Conservation (phyloP, 2,113 vertebrate species). For the Gadus macrocephalus region DNA sequence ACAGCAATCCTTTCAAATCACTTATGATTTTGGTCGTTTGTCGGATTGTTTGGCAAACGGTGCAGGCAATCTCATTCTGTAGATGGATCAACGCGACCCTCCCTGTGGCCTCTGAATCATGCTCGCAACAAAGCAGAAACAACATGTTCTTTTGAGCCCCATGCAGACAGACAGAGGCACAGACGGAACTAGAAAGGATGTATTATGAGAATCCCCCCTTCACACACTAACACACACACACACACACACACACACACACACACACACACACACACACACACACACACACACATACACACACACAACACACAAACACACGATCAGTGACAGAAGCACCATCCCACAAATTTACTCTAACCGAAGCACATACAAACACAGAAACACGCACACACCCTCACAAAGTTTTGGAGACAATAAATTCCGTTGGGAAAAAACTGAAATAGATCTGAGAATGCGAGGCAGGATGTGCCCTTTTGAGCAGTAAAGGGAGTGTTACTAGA, state of each 20-base stretch:
- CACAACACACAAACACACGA: slow-evolving; percentile 3
- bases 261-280: no score
- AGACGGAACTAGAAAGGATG: background rate
- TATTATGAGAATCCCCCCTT: background rate
- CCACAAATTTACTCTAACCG: background rate
- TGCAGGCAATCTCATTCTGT: slow-evolving; percentile 58
- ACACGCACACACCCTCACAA: no score
- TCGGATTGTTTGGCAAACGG: slow-evolving; percentile 40
- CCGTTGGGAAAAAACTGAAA: slow-evolving; percentile 33
- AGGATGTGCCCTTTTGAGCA: slow-evolving; percentile 43
- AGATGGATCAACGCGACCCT: slow-evolving; percentile 52
- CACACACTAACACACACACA: background rate
- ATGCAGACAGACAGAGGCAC: slow-evolving; percentile 30
- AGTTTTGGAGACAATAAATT: slow-evolving; percentile 19
- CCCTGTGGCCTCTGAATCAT: background rate
- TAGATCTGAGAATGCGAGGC: slow-evolving; percentile 44
- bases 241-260: no score
- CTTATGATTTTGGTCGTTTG: slow-evolving; percentile 46
- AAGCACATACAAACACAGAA: background rate
- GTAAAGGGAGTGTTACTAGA: slow-evolving; percentile 37
- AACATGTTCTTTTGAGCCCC: slow-evolving; percentile 38
- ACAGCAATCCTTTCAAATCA: slow-evolving; percentile 52
- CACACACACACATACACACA: background rate
- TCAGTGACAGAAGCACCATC: slow-evolving; percentile 10
- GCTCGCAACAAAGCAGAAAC: slow-evolving; percentile 24